phyloP scores from a whole-genome alignment of 2,797 vertebrate species.

The Gallinago stenura region DNA sequence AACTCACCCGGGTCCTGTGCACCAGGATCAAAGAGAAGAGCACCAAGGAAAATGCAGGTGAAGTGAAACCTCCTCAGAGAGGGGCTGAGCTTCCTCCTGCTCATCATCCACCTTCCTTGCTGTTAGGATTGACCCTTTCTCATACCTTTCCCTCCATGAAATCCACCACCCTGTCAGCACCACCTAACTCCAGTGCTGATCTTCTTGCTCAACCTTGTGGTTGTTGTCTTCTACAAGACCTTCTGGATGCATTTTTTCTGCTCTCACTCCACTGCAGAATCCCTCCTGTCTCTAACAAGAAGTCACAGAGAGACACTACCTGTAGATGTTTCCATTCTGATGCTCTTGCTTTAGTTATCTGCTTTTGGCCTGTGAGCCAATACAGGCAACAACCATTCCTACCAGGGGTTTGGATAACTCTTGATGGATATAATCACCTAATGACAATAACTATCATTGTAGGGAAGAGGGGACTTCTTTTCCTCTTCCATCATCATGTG shows the following conservation, averaged over 20 bases:
- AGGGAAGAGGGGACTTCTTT: background rate
- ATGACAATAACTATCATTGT: rapidly evolving
- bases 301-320: background rate
- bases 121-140: background rate
- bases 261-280: background rate
- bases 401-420: background rate
- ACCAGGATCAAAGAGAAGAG: slow-evolving; percentile 85
- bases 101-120: background rate
- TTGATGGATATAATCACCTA: background rate
- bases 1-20: slow-evolving; percentile 89
- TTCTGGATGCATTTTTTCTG: background rate
- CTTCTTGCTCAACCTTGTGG: background rate
- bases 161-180: background rate
- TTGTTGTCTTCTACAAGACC: background rate
- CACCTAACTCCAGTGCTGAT: background rate
- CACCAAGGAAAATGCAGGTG: slow-evolving; percentile 64
- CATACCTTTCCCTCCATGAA: background rate
- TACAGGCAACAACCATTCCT: background rate
- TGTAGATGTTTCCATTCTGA: background rate
- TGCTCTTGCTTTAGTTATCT: background rate
- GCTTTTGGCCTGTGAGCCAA: background rate
- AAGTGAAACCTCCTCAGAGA: background rate
- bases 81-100: background rate
- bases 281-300: background rate
- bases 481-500: background rate